A percentile compares a stretch with the other conserved stretches of the same genome.
Conservation (phyloP, 2,888 invertebrate genomes). For the Tromatobia lineatoria region DNA sequence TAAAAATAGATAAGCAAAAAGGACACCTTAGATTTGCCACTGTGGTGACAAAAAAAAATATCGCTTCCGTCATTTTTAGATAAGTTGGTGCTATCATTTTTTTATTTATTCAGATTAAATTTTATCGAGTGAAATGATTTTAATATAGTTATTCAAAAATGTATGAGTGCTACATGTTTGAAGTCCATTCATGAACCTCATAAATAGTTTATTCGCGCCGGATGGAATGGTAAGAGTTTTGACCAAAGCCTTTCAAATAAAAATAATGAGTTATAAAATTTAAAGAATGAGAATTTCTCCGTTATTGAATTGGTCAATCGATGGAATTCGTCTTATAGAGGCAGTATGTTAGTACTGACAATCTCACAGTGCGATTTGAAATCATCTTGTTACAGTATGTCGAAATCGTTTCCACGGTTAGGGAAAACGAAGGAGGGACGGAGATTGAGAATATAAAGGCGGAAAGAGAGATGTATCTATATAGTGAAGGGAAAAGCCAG, state of each 20-base stretch:
- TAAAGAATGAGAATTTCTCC: neutral
- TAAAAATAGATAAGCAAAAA: neutral
- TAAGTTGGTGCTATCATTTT: neutral
- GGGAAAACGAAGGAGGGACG: conserved; percentile 20
- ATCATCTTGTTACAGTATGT: conserved; percentile 16
- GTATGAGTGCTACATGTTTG: no score
- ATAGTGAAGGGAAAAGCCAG: conserved; percentile 15
- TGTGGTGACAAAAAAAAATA: neutral
- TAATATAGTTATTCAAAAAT: neutral
- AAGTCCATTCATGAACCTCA: no score
- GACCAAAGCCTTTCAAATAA: neutral
- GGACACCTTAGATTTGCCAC: neutral
- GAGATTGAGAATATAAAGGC: conserved; percentile 21
- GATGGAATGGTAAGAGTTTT: neutral
- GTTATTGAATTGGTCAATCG: neutral
- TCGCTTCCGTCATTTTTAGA: neutral
- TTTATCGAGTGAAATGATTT: neutral
- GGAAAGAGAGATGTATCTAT: conserved; percentile 38
- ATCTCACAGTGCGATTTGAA: conserved; percentile 5
- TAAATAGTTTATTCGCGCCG: no score
- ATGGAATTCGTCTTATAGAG: neutral
- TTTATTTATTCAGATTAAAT: neutral
- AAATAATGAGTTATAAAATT: neutral
- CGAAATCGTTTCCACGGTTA: neutral
- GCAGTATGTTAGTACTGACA: neutral